Conservation (phyloP, 2,797 vertebrate species). For the Pipistrellus nathusii region DNA sequence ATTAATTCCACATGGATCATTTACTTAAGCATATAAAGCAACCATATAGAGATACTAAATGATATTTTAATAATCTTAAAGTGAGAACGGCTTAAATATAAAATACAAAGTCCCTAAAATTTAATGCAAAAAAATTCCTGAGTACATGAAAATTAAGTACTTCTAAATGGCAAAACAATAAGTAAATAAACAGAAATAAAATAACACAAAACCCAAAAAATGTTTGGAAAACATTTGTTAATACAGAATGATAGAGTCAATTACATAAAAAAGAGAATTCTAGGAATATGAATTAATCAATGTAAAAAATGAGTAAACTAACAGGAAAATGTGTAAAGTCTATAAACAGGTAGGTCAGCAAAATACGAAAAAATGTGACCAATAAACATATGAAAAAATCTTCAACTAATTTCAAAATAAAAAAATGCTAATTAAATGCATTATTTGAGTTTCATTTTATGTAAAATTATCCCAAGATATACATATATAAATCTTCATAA, state of each 20-base stretch:
- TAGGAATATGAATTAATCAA: neutral
- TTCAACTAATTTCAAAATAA: conserved; percentile 59
- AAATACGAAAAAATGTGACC: conserved; percentile 42
- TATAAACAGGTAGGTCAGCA: neutral
- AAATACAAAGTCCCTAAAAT: conserved; percentile 23
- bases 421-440: conserved; percentile 37
- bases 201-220: conserved; percentile 35
- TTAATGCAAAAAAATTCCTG: neutral
- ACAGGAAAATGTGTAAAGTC: neutral
- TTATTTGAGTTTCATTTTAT: neutral
- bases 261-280: conserved; percentile 9
- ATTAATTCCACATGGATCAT: neutral
- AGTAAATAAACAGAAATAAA: conserved; percentile 17
- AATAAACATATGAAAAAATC: conserved; percentile 15
- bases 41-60: neutral
- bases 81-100: conserved; percentile 26
- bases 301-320: conserved; percentile 26
- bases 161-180: neutral
- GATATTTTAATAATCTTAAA: conserved; percentile 29
- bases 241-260: neutral
- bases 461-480: neutral
- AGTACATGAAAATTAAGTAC: conserved; percentile 36
- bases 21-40: conserved; percentile 25
- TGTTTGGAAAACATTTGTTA: neutral
- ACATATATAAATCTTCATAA: neutral